Conservation (phyloP, 35 echinoderm and acorn worm species). For the Anneissia japonica region DNA sequence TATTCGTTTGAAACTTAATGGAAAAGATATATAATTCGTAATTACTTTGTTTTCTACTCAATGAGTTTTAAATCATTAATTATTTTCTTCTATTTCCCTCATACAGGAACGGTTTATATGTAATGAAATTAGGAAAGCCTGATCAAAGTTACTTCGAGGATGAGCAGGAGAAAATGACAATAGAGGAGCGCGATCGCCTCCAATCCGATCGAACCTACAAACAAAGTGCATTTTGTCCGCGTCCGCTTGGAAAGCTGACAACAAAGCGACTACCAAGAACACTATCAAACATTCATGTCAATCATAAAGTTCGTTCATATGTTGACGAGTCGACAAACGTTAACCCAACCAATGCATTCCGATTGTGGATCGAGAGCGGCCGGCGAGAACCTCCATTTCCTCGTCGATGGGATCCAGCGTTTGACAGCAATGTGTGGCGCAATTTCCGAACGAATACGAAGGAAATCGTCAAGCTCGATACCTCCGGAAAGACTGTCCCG, state of each 20-base stretch:
- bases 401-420: constrained; percentile 72
- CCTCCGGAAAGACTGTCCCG: constrained; percentile 21
- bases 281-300: constrained; percentile 61
- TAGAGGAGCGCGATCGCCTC: constrained; percentile 61
- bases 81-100: too few relatives aligned
- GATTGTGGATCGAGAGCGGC: constrained; percentile 70
- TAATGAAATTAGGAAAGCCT: too few relatives aligned
- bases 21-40: too few relatives aligned
- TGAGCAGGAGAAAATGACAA: constrained; percentile 29
- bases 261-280: constrained; percentile 41
- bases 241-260: constrained; percentile 40
- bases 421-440: constrained; percentile 94
- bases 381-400: constrained; percentile 64
- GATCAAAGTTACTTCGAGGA: constrained; percentile 47
- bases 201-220: constrained; percentile 11
- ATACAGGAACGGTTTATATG: too few relatives aligned
- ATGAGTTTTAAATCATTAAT: too few relatives aligned
- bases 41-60: too few relatives aligned
- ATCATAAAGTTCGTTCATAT: constrained; percentile 57
- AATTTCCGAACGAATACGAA: constrained; percentile 54
- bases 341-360: constrained; percentile 55
- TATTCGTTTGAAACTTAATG: too few relatives aligned
- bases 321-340: constrained; percentile 51
- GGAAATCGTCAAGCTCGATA: constrained; percentile 29
- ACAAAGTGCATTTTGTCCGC: constrained; percentile 57